Base-by-base conservation (phyloP, 2,113 vertebrate species). In the Gopherus flavomarginatus region DNA sequence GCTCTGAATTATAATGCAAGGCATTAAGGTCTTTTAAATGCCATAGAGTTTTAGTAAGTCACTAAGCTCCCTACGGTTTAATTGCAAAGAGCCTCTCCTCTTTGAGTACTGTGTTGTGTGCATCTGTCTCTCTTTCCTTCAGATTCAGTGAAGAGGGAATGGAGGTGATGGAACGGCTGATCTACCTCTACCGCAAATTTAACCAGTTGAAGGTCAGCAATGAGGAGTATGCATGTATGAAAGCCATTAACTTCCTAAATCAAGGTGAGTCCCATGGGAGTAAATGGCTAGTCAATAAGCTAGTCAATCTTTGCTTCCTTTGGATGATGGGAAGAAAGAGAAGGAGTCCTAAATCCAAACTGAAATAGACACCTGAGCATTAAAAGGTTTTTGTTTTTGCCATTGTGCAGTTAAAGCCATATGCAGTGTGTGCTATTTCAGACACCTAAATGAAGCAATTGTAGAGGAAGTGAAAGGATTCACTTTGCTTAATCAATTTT, bases 231-330 rank as follows among this genome's bases (percentile, higher is more conserved):
- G 99, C 99, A 0, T 99, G 99, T 86, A 99, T 99, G 99, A 99
- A 99, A 98, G 99, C 99, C 97, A 99, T 99, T 98, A 99, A 99
- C 98, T 99, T 99, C 98, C 99, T 99, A 17, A 99, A 99, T 94
- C 99, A 99, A 99, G 99, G 99, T 99, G 96, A 98, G 98, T 35
- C 53, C 29, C 26, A 0, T 56, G 9, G 52, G 38, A 62, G 80
- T 24, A 53, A 2, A 57, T 42, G 52, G 81, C 75, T 69, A 56
- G 12, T 47, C 75, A 52, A 38, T 11, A 4, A 11, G 4, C 42
- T 27, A 29, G 29, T n/a, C 75, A 42, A 10, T 2, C 50, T 88
- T 24, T 42, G 49, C 47, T 88, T 52, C 79, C n/a, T 81, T 81
- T 29, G 21, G 38, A 26, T 27, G n/a, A 0, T 31, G 81, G 52